Evolutionary conservation across 2,797 vertebrate genomes (phyloP).

Genomic region (Lithobates sylvaticus): DNA sequence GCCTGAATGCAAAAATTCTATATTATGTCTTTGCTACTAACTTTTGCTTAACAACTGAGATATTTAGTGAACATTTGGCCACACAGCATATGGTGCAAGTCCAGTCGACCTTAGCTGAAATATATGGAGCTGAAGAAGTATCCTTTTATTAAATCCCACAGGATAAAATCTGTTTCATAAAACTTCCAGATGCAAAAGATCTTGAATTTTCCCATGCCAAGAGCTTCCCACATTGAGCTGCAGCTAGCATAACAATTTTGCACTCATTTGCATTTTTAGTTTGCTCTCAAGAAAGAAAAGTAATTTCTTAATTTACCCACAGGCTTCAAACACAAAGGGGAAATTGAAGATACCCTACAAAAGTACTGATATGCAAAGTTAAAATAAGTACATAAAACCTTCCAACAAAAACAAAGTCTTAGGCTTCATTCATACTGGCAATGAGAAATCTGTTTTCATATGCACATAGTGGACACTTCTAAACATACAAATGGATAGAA

Average conservation of each 20-base stretch:
- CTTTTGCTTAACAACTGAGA: constrained; percentile 14
- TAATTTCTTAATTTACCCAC: constrained; percentile 34
- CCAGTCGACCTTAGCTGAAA: constrained; percentile 19
- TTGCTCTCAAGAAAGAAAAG: constrained; percentile 50
- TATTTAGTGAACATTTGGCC: background rate
- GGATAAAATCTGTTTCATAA: constrained; percentile 73
- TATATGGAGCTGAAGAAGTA: constrained; percentile 62
- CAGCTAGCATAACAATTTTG: constrained; percentile 66
- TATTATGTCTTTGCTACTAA: background rate
- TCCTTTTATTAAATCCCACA: constrained; percentile 74
- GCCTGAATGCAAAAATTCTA: background rate
- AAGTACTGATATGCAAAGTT: background rate
- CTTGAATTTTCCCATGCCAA: constrained; percentile 70
- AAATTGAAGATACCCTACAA: background rate
- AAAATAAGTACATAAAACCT: background rate
- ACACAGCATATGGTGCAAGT: constrained; percentile 31
- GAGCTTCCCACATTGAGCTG: constrained; percentile 60
- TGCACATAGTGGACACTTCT: too few species aligned
- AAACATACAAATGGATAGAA: too few species aligned
- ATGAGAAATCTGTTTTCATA: too few species aligned
- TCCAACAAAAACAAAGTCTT: background rate
- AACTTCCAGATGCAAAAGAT: constrained; percentile 65
- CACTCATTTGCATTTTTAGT: constrained; percentile 47
- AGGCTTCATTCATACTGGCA: too few species aligned
- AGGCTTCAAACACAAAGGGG: constrained; percentile 16